phyloP scores from a whole-genome alignment of 2,888 invertebrate species.

The Cheilosia variabilis region DNA sequence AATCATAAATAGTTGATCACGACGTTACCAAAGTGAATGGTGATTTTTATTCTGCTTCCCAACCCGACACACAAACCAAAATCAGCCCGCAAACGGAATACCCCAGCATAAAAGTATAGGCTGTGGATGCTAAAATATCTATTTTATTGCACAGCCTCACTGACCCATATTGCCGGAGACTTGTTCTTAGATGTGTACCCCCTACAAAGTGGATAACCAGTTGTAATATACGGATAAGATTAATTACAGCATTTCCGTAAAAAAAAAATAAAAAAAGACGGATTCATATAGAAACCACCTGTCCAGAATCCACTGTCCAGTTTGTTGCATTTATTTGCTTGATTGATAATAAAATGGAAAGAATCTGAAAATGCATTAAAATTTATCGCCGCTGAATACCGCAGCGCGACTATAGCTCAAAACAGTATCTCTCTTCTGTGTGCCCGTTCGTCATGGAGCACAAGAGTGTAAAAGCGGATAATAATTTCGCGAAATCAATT shows the following conservation, averaged over 20 bases:
- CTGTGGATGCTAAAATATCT: background rate
- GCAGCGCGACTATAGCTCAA: slow-evolving; percentile 12
- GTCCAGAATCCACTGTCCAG: background rate
- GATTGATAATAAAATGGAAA: slow-evolving; percentile 36
- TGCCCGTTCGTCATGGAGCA: background rate
- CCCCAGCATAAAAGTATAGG: background rate
- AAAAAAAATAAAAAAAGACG: background rate
- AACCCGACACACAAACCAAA: background rate
- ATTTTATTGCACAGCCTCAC: slow-evolving; percentile 10
- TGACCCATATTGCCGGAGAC: slow-evolving; percentile 27
- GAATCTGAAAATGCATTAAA: slow-evolving; percentile 53
- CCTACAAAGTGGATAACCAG: slow-evolving; percentile 20
- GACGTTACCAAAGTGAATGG: too few species aligned
- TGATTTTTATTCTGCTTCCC: too few species aligned
- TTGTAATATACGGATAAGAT: slow-evolving; percentile 4
- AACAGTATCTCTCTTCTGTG: background rate
- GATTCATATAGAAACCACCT: slow-evolving; percentile 36
- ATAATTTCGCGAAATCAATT: slow-evolving; percentile 69
- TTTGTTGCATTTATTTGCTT: background rate
- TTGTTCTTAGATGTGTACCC: background rate
- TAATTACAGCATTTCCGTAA: slow-evolving; percentile 18
- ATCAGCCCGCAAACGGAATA: background rate
- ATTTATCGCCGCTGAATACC: slow-evolving; percentile 22
- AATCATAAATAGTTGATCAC: too few species aligned
- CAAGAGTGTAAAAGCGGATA: slow-evolving; percentile 25